Base-by-base conservation (phyloP, 2,888 invertebrate genomes). In the Hecatera dysodea region DNA sequence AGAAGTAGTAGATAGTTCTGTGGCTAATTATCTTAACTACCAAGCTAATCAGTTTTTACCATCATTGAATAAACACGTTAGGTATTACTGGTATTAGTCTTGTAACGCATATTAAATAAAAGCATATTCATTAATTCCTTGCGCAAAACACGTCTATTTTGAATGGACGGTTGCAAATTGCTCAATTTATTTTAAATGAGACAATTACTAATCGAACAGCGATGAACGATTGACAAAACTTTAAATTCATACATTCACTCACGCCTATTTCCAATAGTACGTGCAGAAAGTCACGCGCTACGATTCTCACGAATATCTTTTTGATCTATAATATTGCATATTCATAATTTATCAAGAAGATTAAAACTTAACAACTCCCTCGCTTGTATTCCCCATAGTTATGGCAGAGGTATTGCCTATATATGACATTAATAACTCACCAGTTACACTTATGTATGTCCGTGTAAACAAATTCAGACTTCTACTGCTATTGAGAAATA, bases 201-300 rank as follows among this genome's bases (percentile, higher is more conserved):
- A 22, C 73, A 11, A 73, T 70, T 73, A 44, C 62, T 70, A 70
- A 73, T 62, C 69, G 29, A 2, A 33, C 15, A 11, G 17, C 62
- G 73, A 60, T 72, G 39, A 42, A n/a, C 69, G 39, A 61, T 72
- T 50, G 39, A 73, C 50, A 50, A 70, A 62, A 73, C 39, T 27
- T n/a, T 48, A 24, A 6, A 72, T 66, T 36, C 27, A 36, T 15
- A 68, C 73, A 73, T 72, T 70, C 70, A 70, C 8, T 50, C 33
- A 63, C 63, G 64, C 19, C 22, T 33, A 42, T 42, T 62, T 42
- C 15, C 15, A 70, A 62, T 73, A 42, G 33, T 52, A 69, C 73
- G 73, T 70, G 63, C 50, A 36, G 12, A 52, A 70, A n/a, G 2
- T n/a, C 42, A 70, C 42, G 39, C n/a, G 4, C 9, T 7, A 24